Percentiles rank a stretch among this genome's conserved stretches.
Conservation (phyloP, 2,888 invertebrate genomes). For the Lacanobia wlatinum region DNA sequence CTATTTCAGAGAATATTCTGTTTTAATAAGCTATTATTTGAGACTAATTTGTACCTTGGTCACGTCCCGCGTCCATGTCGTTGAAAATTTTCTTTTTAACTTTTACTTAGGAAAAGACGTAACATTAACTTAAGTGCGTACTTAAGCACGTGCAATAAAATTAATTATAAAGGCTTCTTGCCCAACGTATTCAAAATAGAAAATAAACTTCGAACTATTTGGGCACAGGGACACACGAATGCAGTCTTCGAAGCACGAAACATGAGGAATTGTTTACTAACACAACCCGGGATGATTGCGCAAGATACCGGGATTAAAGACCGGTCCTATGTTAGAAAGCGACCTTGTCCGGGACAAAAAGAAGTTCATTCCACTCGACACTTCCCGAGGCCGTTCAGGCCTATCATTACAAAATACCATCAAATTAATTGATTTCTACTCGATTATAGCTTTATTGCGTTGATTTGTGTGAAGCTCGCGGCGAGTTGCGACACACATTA, state of each 20-base stretch:
- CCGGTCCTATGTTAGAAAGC: constrained; percentile 87
- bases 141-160: constrained; percentile 29
- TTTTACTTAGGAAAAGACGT: constrained; percentile 42
- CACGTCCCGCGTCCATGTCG: constrained; percentile 52
- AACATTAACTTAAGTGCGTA: constrained; percentile 20
- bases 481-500: constrained; percentile 35
- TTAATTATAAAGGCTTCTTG: constrained; percentile 21
- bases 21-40: constrained; percentile 6
- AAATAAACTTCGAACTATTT: not conserved
- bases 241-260: constrained; percentile 16
- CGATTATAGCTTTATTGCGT: constrained; percentile 22
- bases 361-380: constrained; percentile 84
- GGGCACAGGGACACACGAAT: constrained; percentile 17
- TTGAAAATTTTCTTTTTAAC: constrained; percentile 35
- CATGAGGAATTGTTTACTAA: constrained; percentile 65
- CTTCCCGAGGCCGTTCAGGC: constrained; percentile 62
- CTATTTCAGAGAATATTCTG: not conserved
- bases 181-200: constrained; percentile 2
- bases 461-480: constrained; percentile 33
- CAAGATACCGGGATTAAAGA: constrained; percentile 68
- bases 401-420: constrained; percentile 60
- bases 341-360: constrained; percentile 82
- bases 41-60: constrained; percentile 25
- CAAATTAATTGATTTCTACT: constrained; percentile 51
- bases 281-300: constrained; percentile 57